phyloP scores from a whole-genome alignment of 2,888 invertebrate genomes.

The Himalopsyche tibetana region DNA sequence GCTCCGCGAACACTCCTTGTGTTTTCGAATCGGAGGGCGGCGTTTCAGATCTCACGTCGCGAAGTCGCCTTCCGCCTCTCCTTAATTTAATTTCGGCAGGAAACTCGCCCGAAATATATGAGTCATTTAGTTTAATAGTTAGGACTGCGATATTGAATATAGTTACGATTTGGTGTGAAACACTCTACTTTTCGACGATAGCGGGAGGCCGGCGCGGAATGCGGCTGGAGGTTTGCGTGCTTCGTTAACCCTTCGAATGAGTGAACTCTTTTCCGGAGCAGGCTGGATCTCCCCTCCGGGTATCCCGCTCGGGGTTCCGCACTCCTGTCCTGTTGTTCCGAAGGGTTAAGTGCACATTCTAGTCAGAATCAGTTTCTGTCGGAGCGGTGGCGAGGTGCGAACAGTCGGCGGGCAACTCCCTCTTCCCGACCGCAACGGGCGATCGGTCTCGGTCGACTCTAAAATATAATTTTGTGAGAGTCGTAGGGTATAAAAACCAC shows the following conservation, averaged over 20 bases:
- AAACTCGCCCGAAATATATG: neutral
- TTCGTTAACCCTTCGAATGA: neutral
- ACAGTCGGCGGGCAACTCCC: slow-evolving; percentile 48
- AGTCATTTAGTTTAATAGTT: slow-evolving; percentile 39
- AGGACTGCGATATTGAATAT: slow-evolving; percentile 42
- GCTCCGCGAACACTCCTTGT: slow-evolving; percentile 8
- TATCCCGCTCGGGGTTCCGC: neutral
- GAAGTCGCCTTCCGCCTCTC: slow-evolving; percentile 27
- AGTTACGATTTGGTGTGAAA: slow-evolving; percentile 36
- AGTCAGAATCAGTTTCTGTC: slow-evolving; percentile 59
- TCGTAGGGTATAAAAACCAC: slow-evolving; percentile 60
- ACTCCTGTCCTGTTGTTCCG: neutral
- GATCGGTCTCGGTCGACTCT: slow-evolving; percentile 28
- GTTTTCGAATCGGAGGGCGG: slow-evolving; percentile 8
- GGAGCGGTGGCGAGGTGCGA: slow-evolving; percentile 63
- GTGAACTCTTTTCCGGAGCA: neutral
- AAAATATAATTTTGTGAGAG: slow-evolving; percentile 53
- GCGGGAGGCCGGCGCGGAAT: slow-evolving; percentile 42
- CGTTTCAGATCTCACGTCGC: slow-evolving; percentile 40
- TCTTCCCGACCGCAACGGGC: slow-evolving; percentile 11
- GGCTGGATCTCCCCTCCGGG: neutral
- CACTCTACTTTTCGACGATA: slow-evolving; percentile 33
- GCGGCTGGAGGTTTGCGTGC: slow-evolving; percentile 43
- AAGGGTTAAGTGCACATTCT: slow-evolving; percentile 52
- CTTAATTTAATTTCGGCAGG: slow-evolving; percentile 1